Conservation (phyloP, 2,888 invertebrate genomes). For the Tenodera sinensis region DNA sequence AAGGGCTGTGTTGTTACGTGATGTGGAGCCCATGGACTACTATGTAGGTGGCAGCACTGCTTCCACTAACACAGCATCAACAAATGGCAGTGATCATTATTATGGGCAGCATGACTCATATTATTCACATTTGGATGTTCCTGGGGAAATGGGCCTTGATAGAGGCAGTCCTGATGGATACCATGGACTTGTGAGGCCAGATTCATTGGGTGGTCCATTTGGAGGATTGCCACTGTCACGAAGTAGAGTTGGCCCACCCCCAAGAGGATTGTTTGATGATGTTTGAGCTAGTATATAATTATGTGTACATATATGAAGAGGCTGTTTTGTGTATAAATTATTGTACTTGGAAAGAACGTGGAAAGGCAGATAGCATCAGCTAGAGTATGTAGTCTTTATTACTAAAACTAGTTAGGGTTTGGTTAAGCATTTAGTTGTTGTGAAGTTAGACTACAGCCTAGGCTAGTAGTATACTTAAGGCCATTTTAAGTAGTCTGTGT, state of each 20-base stretch:
- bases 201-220: constrained; percentile 20
- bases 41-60: constrained; percentile 50
- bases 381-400: neutral
- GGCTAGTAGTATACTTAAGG: neutral
- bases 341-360: neutral
- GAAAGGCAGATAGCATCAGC: neutral
- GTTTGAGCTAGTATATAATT: constrained; percentile 44
- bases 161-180: neutral
- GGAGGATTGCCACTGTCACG: constrained; percentile 42
- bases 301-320: neutral
- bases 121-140: neutral
- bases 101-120: neutral
- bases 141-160: neutral
- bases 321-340: neutral
- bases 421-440: neutral
- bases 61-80: constrained; percentile 37
- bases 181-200: neutral
- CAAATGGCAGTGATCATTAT: constrained; percentile 20
- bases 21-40: constrained; percentile 70
- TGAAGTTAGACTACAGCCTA: neutral
- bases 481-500: neutral
- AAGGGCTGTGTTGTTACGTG: constrained; percentile 71
- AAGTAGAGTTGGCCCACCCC: constrained; percentile 62
- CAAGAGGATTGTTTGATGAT: constrained; percentile 78
- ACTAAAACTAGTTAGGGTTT: neutral